Percentiles rank a stretch among this genome's conserved stretches.
These are phyloP conservation scores for Drosophila oshimai DNA, from an alignment of 1,140 invertebrate genomes.

Conservation along the genomic window DNA sequence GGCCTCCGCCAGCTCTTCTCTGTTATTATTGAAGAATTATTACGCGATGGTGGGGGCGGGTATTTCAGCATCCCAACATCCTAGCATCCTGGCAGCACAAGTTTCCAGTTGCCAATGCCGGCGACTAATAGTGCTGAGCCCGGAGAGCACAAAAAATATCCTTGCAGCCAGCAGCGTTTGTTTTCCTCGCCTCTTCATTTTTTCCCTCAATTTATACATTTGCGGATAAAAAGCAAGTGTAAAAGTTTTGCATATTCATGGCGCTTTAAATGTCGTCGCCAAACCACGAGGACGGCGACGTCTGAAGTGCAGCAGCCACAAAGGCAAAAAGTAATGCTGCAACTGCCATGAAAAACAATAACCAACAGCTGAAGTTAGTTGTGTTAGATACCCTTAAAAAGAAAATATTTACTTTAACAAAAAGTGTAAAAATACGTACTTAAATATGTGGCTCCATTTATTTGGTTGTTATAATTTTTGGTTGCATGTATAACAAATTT, in stretches of 20 bases:
- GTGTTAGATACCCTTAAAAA: slow-evolving; percentile 27
- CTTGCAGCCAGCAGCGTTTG: slow-evolving; percentile 39
- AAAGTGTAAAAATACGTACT: background rate
- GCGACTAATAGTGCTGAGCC: slow-evolving; percentile 59
- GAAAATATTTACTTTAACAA: background rate
- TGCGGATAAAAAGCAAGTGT: slow-evolving; percentile 63
- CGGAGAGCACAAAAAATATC: slow-evolving; percentile 37
- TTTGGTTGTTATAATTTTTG: background rate
- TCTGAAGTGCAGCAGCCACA: slow-evolving; percentile 72
- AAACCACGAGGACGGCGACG: slow-evolving; percentile 40
- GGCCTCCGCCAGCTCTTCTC: slow-evolving; percentile 4
- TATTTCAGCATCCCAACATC: background rate
- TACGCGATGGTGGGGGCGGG: slow-evolving; percentile 38
- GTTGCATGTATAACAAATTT: too few relatives aligned
- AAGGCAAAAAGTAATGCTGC: slow-evolving; percentile 60
- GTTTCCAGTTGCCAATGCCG: slow-evolving; percentile 57
- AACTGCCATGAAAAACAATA: slow-evolving; percentile 29
- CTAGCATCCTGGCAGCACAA: slow-evolving; percentile 48
- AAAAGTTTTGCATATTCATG: slow-evolving; percentile 81
- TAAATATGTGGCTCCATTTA: too few relatives aligned
- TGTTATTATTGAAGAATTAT: slow-evolving; percentile 79
- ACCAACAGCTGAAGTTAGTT: slow-evolving; percentile 27
- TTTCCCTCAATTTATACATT: slow-evolving; percentile 55
- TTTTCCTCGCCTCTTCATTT: slow-evolving; percentile 17
- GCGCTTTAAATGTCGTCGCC: slow-evolving; percentile 78